Conservation (phyloP, 2,888 invertebrate species). For the Rosalia funebris region DNA sequence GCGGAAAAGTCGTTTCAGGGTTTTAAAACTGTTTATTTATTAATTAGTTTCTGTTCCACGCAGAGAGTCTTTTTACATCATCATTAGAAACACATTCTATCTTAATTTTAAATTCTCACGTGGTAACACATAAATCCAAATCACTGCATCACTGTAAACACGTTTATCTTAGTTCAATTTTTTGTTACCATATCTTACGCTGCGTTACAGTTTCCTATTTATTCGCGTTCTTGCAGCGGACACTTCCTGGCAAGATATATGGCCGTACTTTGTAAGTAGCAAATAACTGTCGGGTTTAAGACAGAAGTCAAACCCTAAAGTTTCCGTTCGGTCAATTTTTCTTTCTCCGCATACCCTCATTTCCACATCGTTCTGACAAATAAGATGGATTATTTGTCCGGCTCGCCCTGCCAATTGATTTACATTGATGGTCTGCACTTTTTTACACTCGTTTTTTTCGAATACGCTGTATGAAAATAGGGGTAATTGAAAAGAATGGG, state of each 20-base stretch:
- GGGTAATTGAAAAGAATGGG: too few relatives aligned
- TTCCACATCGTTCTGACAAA: conserved; percentile 62
- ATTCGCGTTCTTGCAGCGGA: not conserved
- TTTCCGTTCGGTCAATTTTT: conserved; percentile 55
- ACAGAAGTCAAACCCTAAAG: conserved; percentile 41
- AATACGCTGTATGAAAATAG: not conserved
- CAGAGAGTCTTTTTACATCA: too few relatives aligned
- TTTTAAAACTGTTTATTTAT: too few relatives aligned
- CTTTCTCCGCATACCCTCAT: conserved; percentile 58
- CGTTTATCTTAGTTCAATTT: too few relatives aligned
- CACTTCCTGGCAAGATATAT: conserved; percentile 15
- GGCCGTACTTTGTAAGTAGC: conserved; percentile 27
- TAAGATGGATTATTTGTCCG: conserved; percentile 64
- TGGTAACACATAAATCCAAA: too few relatives aligned
- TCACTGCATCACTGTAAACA: too few relatives aligned
- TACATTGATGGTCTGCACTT: conserved; percentile 59
- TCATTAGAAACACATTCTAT: too few relatives aligned
- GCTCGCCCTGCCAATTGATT: conserved; percentile 62
- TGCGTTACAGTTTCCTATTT: too few relatives aligned
- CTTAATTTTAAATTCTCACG: too few relatives aligned
- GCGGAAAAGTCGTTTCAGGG: too few relatives aligned
- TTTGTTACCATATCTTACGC: too few relatives aligned
- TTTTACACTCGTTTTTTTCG: conserved; percentile 41
- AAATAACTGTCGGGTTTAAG: conserved; percentile 32
- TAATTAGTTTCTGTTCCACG: too few relatives aligned